Base-by-base conservation (phyloP, 2,888 invertebrate genomes). In the Sarcophaga caerulescens region DNA sequence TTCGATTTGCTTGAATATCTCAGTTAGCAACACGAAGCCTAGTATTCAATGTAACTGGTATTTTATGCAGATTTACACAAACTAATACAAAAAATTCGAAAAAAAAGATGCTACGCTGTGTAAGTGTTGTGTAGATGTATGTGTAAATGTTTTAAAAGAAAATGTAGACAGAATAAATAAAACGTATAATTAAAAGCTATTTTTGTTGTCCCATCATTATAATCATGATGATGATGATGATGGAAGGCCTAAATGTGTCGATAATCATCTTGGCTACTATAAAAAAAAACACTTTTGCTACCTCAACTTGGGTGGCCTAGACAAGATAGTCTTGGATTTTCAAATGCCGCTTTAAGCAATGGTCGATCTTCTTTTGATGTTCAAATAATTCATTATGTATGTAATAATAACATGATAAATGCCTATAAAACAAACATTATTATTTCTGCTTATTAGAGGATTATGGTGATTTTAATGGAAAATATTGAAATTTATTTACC, bases 111-210 rank as follows among this genome's bases (percentile, higher is more conserved):
- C 8, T 35, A 35, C 35, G 0, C 35, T 35, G 35, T 10, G 10
- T 10, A 2, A 35, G 70, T 76, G 69, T 88, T 89, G 88, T 89
- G 88, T 89, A 35, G n/a, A n/a, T n/a, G n/a, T 86, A 85, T 25
- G 85, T 87, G 85, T 71, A 45, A 1, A 35, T 74, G 44, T 74
- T 62, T 62, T n/a, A 14, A 11, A 14, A 12, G 19, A 11, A 35
- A 35, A 35, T 35, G 35, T 8, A 35, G 35, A 35, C 35, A 35
- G 35, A 44, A 65, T 63, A 14, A 57, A 82, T 76, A 82, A 82
- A 52, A 71, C 45, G 71, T 71, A 71, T 71, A 82, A 77, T 82
- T 77, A 77, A 73, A 63, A 10, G 5, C 77, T 21, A 25, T 66
- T 65, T 82, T 76, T 65, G 70, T 69, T 65, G 63, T 45, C 77